Conservation (phyloP, 35 echinoderm and acorn worm genomes). For the Anneissia japonica region DNA sequence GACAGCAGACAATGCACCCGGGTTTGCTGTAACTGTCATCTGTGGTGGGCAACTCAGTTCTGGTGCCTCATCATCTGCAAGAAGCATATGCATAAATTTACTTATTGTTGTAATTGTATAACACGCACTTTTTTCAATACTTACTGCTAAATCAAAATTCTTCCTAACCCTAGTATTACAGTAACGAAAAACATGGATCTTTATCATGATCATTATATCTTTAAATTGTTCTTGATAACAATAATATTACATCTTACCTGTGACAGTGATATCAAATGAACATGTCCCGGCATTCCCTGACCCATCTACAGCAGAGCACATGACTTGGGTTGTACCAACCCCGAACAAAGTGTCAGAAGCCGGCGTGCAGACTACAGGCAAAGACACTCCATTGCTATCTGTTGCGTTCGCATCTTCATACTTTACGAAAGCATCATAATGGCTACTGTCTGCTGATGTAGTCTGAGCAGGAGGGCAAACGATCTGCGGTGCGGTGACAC, state of each 20-base stretch:
- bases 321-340: not conserved
- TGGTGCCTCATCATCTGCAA: not conserved
- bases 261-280: not conserved
- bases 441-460: too few relatives aligned
- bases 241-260: not conserved
- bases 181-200: too few relatives aligned
- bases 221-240: too few relatives aligned
- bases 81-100: not conserved
- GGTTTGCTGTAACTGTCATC: not conserved
- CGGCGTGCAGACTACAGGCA: not conserved
- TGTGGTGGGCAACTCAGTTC: not conserved
- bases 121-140: too few relatives aligned
- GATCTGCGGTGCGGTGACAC: too few relatives aligned
- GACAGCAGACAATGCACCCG: not conserved
- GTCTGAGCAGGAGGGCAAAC: too few relatives aligned
- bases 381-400: not conserved
- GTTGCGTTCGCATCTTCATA: not conserved
- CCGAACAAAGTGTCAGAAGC: not conserved
- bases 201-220: too few relatives aligned
- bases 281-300: not conserved
- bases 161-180: too few relatives aligned
- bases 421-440: too few relatives aligned
- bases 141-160: too few relatives aligned
- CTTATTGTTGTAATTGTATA: too few relatives aligned
- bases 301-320: not conserved